Percentiles rank a stretch among this genome's conserved stretches.
These are phyloP conservation scores for Agapetus fuscipes DNA, from an alignment of 2,888 invertebrate genomes.

Conservation along the genomic window DNA sequence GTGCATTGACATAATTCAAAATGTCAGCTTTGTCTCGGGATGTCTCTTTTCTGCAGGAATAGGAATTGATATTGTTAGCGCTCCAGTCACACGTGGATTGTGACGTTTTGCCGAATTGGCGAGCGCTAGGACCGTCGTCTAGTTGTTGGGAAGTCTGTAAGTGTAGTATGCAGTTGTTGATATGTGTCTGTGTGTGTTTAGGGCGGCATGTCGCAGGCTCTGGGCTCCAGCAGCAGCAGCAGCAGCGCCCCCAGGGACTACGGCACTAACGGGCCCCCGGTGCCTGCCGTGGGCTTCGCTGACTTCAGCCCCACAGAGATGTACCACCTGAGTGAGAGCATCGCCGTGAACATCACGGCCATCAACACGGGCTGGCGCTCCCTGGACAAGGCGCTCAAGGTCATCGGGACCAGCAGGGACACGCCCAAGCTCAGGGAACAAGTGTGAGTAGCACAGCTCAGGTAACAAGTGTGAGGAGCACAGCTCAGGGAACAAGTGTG, in stretches of 20 bases:
- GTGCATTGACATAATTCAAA: slow-evolving; percentile 17
- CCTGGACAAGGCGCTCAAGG: slow-evolving; percentile 63
- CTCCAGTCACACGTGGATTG: too few relatives aligned
- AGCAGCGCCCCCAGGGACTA: slow-evolving; percentile 14
- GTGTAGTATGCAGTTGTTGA: too few relatives aligned
- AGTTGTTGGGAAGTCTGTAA: too few relatives aligned
- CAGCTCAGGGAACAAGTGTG: too few relatives aligned
- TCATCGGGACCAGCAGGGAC: slow-evolving; percentile 67
- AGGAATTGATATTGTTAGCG: too few relatives aligned
- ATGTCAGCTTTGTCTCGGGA: slow-evolving; percentile 15
- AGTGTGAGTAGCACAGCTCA: slow-evolving; percentile 43
- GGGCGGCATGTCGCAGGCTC: slow-evolving; percentile 17
- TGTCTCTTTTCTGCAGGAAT: too few relatives aligned
- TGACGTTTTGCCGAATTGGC: background rate
- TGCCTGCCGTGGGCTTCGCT: slow-evolving; percentile 60
- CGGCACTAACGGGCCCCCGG: slow-evolving; percentile 30
- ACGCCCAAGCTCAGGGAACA: slow-evolving; percentile 56
- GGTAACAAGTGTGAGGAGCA: too few relatives aligned
- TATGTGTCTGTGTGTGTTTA: too few relatives aligned
- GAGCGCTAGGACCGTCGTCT: background rate
- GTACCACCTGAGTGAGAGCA: slow-evolving; percentile 68
- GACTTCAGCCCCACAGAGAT: slow-evolving; percentile 67
- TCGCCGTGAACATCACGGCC: slow-evolving; percentile 70
- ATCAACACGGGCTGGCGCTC: slow-evolving; percentile 64
- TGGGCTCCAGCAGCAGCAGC: slow-evolving; percentile 7